Base-by-base conservation (phyloP, 1,140 invertebrate species). In the Phocides pigmalion region DNA sequence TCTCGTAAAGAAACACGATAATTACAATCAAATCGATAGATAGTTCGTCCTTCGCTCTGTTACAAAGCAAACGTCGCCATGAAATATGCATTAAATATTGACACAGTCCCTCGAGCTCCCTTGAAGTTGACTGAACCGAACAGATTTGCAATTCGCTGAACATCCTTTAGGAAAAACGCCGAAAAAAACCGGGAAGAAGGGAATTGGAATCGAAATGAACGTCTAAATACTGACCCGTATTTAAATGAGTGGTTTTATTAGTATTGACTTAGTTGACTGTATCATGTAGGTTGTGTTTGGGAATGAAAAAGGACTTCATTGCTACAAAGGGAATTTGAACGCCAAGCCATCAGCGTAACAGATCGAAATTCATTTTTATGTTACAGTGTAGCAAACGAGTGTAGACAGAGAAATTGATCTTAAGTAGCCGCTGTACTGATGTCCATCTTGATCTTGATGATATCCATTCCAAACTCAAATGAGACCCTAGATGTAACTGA, bases 61-160 rank as follows among this genome's bases (percentile, higher is more conserved):
- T 84, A 81, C 82, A 83, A 83, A 86, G 81, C 75, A 86, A 87
- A 82, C 72, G 75, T 76, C 72, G 74, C 74, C 80, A 88, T 90
- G 87, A 87, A 90, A 90, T 88, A 89, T 87, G 83, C 83, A 88
- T 90, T 85, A 84, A 89, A 88, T 90, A 88, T 88, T 90, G 88
- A 87, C 85, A 80, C 79, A 87, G 84, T 74, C 74, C 70, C 79
- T 63, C 74, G 66, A 80, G 75, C 66, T 84, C 77, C 73, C 81
- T 82, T 82, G 82, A 80, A 89, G 84, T 81, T 71, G 73, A 73
- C 73, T 82, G 79, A 86, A 77, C 63, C 66, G 78, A 79, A 85
- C 74, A 81, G 81, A 90, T 90, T 88, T 90, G 85, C 85, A 87
- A 88, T 90, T 88, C 85, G 82, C 75, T 77, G 78, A 87, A 85